Conservation (phyloP, 2,113 vertebrate genomes). For the Megaleporinus macrocephalus region DNA sequence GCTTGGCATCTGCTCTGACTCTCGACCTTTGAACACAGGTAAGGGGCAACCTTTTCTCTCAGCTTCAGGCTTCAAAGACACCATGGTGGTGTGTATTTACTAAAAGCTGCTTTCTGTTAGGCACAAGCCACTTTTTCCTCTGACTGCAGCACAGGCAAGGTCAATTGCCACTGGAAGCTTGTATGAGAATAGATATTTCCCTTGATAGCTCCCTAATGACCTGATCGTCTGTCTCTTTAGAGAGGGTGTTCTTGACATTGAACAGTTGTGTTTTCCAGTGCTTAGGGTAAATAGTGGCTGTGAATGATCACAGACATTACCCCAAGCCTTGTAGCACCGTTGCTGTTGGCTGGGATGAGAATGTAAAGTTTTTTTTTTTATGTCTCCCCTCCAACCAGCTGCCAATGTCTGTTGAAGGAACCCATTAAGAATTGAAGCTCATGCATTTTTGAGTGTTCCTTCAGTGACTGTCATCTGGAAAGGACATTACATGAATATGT, state of each 20-base stretch:
- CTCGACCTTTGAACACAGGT: constrained; percentile 23
- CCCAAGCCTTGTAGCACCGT: not conserved
- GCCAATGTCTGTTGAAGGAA: not conserved
- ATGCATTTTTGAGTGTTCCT: not conserved
- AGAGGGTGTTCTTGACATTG: constrained; percentile 21
- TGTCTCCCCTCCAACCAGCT: not conserved
- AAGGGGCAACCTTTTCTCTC: constrained; percentile 11
- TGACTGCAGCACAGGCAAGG: not conserved
- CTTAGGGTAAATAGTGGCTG: constrained; percentile 2
- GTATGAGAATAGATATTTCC: constrained; percentile 32
- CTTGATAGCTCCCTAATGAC: constrained; percentile 29
- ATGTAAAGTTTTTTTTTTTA: too few relatives aligned
- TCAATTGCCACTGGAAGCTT: constrained; percentile 20
- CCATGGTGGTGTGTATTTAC: not conserved
- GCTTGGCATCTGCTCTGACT: constrained; percentile 32
- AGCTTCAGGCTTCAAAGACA: constrained; percentile 25
- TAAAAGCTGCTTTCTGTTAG: not conserved
- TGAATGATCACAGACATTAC: not conserved
- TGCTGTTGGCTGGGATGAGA: too few relatives aligned
- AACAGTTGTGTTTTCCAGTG: constrained; percentile 22
- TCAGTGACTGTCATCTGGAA: not conserved
- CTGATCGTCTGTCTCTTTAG: constrained; percentile 3
- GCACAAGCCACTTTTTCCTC: not conserved
- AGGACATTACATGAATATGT: not conserved
- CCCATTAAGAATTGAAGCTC: not conserved